Evolutionary conservation across 2,797 vertebrate species (phyloP).

Genomic region (Myripristis murdjan): DNA sequence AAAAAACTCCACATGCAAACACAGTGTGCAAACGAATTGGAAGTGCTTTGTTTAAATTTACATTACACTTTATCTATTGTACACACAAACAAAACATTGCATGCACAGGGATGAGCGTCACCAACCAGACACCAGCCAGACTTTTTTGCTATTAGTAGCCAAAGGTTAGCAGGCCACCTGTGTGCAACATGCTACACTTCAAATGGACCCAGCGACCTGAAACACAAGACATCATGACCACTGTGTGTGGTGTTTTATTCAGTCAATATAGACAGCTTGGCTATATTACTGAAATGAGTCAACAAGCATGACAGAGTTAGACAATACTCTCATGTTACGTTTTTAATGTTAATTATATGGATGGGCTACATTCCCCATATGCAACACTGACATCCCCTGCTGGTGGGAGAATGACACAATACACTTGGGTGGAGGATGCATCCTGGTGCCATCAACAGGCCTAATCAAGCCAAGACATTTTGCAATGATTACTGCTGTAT

Average conservation of each 20-base stretch:
- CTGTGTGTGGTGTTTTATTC: not conserved
- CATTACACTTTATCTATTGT: no score
- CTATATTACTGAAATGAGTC: no score
- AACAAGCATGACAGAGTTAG: no score
- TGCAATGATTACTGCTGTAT: no score
- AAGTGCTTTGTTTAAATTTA: no score
- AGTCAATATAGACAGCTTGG: no score
- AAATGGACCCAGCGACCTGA: not conserved
- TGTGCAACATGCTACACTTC: not conserved
- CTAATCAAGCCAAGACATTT: no score
- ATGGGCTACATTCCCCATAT: constrained; percentile 6
- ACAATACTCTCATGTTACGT: not conserved
- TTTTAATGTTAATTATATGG: not conserved
- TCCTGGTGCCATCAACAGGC: no score
- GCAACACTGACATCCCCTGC: constrained; percentile 54
- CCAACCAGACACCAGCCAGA: not conserved
- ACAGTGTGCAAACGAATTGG: not conserved
- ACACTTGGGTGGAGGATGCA: not conserved
- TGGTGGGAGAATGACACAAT: constrained; percentile 30
- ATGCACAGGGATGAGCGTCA: no score
- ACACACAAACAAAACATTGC: no score
- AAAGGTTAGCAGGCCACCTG: not conserved
- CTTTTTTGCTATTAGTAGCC: not conserved
- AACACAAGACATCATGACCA: not conserved
- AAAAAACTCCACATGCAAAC: constrained; percentile 2